phyloP scores from a whole-genome alignment of 1,140 invertebrate species.

The Magallana ariakensis region DNA sequence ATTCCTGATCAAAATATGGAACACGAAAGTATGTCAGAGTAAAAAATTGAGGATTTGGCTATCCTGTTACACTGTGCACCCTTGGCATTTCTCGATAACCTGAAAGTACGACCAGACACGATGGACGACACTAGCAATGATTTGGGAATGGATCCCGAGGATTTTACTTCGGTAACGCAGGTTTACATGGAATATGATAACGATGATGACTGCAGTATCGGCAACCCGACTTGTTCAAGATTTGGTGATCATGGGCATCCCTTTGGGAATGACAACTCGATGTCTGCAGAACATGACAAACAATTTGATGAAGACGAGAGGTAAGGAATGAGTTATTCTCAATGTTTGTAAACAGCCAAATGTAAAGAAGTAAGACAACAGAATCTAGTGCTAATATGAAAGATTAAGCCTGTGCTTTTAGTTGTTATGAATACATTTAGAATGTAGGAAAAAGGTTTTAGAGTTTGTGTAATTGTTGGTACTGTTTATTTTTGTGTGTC shows the following conservation, averaged over 20 bases:
- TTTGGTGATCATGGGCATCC: not conserved
- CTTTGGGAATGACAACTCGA: slow-evolving; percentile 17
- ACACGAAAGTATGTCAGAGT: not conserved
- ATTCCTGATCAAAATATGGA: not conserved
- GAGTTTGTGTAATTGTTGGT: too few species aligned
- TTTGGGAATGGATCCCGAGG: slow-evolving; percentile 31
- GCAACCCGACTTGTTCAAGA: not conserved
- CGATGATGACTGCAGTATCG: slow-evolving; percentile 40
- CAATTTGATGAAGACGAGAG: slow-evolving; percentile 2
- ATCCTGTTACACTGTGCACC: not conserved
- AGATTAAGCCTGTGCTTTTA: too few species aligned
- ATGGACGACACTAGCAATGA: not conserved
- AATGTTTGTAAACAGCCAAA: too few species aligned
- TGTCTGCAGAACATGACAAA: not conserved
- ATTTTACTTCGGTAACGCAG: slow-evolving; percentile 63
- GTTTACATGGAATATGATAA: slow-evolving; percentile 59
- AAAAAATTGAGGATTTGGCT: not conserved
- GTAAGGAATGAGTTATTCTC: not conserved
- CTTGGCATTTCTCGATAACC: not conserved
- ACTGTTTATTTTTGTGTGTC: too few species aligned
- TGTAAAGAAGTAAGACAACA: too few species aligned
- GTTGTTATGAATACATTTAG: too few species aligned
- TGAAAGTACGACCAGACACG: not conserved
- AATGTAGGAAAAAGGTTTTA: too few species aligned
- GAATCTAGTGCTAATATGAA: too few species aligned